Conservation (phyloP, 2,797 vertebrate genomes). For the Aselliscus stoliczkanus region DNA sequence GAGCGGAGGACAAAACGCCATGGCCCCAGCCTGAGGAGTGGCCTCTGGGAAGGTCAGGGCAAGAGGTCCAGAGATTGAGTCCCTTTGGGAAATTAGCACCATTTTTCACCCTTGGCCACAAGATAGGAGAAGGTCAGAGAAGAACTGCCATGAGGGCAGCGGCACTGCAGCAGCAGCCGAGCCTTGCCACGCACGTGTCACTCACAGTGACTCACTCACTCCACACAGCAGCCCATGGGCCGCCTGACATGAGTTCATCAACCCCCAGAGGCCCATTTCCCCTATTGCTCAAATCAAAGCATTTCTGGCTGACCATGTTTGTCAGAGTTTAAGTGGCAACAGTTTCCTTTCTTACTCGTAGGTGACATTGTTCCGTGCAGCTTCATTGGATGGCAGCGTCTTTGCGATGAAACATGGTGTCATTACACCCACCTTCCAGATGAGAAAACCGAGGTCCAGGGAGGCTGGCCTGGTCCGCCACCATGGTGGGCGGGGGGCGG, state of each 20-base stretch:
- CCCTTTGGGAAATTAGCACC: not conserved
- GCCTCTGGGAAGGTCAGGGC: not conserved
- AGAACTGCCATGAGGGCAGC: accelerated
- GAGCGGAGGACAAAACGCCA: not conserved
- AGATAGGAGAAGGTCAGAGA: not conserved
- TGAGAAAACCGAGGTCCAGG: not conserved
- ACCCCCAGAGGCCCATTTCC: not conserved
- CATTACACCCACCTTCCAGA: not conserved
- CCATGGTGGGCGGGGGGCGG: not conserved
- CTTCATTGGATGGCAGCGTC: accelerated
- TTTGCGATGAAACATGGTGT: no score
- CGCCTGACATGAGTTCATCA: accelerated
- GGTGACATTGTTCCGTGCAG: accelerated
- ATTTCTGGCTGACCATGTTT: not conserved
- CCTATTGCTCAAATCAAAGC: not conserved
- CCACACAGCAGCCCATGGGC: not conserved
- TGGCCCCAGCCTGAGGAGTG: not conserved
- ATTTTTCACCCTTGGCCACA: not conserved
- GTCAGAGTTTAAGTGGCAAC: not conserved
- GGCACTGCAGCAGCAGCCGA: no score
- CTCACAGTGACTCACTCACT: accelerated
- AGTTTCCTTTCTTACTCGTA: not conserved
- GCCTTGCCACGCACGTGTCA: accelerated
- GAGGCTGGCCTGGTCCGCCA: not conserved
- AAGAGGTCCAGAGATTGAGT: not conserved